phyloP scores from a whole-genome alignment of 2,113 vertebrate species.

The Bubalus kerabau region DNA sequence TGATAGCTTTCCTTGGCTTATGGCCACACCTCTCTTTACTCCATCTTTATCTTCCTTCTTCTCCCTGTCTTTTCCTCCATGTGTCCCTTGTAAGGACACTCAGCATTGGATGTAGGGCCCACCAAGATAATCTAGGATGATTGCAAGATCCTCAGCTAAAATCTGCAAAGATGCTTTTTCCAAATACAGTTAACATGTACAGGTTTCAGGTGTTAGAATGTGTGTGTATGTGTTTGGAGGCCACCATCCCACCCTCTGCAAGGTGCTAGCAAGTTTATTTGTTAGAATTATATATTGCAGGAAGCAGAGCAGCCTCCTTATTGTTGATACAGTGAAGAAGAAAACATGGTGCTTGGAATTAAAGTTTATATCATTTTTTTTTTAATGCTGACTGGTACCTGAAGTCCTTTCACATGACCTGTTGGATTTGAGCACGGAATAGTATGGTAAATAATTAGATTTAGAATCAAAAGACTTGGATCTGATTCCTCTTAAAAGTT shows the following conservation, averaged over 20 bases:
- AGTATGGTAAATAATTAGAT: background rate
- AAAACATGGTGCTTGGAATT: background rate
- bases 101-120: background rate
- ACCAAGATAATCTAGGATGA: background rate
- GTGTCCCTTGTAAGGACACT: background rate
- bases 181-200: background rate
- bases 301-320: background rate
- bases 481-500: background rate
- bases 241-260: background rate
- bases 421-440: background rate
- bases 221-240: background rate
- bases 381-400: background rate
- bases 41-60: background rate
- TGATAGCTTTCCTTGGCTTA: background rate
- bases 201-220: background rate
- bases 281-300: background rate
- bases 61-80: background rate
- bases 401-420: background rate
- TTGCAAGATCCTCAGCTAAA: background rate
- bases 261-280: background rate
- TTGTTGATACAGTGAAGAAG: background rate
- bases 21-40: background rate
- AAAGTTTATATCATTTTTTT: background rate
- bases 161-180: background rate
- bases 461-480: background rate